Percentiles rank a stretch among this genome's conserved stretches.
These are phyloP conservation scores for Trichechus manatus DNA, from an alignment of 2,113 vertebrate species.

Conservation along the genomic window DNA sequence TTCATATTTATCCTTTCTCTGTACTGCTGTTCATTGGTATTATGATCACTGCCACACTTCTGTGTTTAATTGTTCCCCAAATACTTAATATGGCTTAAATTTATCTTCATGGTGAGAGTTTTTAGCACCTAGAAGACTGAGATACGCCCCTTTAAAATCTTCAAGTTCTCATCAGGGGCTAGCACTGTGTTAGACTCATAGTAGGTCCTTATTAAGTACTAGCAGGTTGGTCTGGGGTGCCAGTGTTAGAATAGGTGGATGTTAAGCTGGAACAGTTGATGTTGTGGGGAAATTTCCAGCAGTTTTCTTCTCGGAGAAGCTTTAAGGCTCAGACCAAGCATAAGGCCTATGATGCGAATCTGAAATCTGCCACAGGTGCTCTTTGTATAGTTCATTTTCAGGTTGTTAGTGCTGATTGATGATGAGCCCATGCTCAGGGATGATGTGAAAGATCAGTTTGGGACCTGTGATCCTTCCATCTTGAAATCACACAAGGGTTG, in stretches of 20 bases:
- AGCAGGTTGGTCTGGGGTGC: neutral
- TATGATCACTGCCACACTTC: neutral
- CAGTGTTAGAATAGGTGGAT: neutral
- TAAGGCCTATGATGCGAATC: neutral
- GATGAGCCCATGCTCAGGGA: neutral
- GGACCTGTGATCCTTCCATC: neutral
- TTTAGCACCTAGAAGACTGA: neutral
- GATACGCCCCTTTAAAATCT: neutral
- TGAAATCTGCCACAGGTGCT: neutral
- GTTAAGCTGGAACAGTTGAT: neutral
- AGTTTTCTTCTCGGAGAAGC: constrained; percentile 5
- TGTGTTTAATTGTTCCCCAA: neutral
- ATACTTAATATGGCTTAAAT: constrained; percentile 43
- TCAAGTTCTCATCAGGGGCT: neutral
- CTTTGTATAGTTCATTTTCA: neutral
- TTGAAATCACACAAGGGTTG: neutral
- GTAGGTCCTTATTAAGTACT: neutral
- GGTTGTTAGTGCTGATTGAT: neutral
- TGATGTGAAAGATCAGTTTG: neutral
- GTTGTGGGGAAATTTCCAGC: neutral
- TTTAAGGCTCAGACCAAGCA: neutral
- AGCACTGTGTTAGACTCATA: neutral
- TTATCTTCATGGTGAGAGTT: constrained; percentile 1
- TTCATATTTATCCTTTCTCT: constrained; percentile 15
- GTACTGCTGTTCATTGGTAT: neutral